These are phyloP conservation scores for Oreonectes daqikongensis DNA, from an alignment of 2,797 vertebrate genomes.

Conservation along the genomic window DNA sequence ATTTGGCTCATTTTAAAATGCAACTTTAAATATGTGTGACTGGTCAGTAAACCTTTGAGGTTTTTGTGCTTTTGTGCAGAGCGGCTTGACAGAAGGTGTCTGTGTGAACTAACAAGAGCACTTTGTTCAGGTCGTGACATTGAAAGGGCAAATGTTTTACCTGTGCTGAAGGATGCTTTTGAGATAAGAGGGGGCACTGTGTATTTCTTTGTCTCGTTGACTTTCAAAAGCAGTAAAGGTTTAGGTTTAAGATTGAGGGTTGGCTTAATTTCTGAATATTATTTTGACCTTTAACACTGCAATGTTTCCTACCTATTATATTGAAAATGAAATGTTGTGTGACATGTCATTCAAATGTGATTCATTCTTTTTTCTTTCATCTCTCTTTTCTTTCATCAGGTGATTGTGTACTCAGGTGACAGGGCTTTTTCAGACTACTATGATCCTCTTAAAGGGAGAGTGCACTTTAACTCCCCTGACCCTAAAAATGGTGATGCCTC, in stretches of 20 bases:
- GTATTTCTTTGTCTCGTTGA: slow-evolving; percentile 23
- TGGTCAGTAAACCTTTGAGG: no score
- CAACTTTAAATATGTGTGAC: background rate
- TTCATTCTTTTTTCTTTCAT: slow-evolving; percentile 16
- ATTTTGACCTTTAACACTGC: background rate
- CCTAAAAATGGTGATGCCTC: slow-evolving; percentile 88
- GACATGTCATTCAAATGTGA: slow-evolving; percentile 17
- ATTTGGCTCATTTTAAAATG: no score
- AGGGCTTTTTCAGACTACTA: slow-evolving; percentile 83
- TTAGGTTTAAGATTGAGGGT: background rate
- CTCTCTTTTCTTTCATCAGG: slow-evolving; percentile 66
- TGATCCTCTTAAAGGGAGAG: slow-evolving; percentile 76
- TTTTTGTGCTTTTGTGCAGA: slow-evolving; percentile 56
- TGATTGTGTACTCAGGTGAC: slow-evolving; percentile 87
- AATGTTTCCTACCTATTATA: background rate
- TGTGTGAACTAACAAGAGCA: slow-evolving; percentile 67
- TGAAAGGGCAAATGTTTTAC: slow-evolving; percentile 63
- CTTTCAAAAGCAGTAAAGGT: slow-evolving; percentile 7
- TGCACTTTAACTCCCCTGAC: slow-evolving; percentile 85
- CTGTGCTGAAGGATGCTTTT: slow-evolving; percentile 62
- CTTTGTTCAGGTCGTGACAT: slow-evolving; percentile 68
- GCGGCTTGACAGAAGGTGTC: slow-evolving; percentile 68
- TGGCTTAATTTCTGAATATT: background rate
- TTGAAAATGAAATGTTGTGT: background rate
- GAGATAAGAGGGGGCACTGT: slow-evolving; percentile 57